Percentiles rank a stretch among this genome's conserved stretches.
Evolutionary conservation across 2,888 invertebrate genomes (phyloP).

Genomic region (Ophioninae sp.): DNA sequence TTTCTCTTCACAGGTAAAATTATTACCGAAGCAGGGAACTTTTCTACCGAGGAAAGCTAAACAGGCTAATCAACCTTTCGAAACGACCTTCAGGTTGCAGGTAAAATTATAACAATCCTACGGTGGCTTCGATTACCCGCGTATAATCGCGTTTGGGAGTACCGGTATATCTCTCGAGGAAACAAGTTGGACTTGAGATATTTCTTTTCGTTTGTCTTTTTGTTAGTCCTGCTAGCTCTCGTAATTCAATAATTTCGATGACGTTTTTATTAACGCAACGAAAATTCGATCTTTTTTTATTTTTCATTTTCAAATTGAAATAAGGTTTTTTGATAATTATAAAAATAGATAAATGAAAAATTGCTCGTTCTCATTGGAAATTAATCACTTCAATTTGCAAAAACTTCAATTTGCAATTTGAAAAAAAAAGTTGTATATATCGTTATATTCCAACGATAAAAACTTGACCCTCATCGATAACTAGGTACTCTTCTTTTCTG

Average conservation of each 20-base stretch:
- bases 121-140: not conserved
- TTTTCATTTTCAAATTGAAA: no score
- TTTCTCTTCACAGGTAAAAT: conserved; percentile 73
- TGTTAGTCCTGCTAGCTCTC: not conserved
- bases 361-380: no score
- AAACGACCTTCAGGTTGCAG: conserved; percentile 84
- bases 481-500: no score
- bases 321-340: no score
- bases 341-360: no score
- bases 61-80: conserved; percentile 83
- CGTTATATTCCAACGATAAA: no score
- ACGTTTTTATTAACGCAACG: not conserved
- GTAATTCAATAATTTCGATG: not conserved
- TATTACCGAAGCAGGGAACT: conserved; percentile 78
- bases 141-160: not conserved
- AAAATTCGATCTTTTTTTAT: no score
- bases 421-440: no score
- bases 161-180: not conserved
- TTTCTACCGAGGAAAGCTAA: conserved; percentile 74
- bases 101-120: conserved; percentile 66
- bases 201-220: not conserved
- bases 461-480: no score
- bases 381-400: no score
- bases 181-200: not conserved
- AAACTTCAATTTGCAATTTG: no score